These are phyloP conservation scores for Cantharis nigra DNA, from an alignment of 2,888 invertebrate genomes.

Conservation along the genomic window DNA sequence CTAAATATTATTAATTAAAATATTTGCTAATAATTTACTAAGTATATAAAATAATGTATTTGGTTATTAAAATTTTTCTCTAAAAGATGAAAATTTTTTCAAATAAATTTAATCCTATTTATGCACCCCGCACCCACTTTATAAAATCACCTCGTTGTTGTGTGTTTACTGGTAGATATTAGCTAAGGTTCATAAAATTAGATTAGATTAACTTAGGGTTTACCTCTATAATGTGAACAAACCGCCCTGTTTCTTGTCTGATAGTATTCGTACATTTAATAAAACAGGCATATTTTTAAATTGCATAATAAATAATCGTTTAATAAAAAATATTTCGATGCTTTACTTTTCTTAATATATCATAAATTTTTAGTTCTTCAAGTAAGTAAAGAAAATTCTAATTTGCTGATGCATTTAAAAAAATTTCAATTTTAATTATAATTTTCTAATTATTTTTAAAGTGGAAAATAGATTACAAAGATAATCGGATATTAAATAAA, in stretches of 20 bases:
- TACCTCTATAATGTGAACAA: conserved; percentile 25
- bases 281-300: conserved; percentile 34
- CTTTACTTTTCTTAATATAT: neutral
- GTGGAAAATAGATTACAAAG: neutral
- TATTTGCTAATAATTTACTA: neutral
- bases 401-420: neutral
- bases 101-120: neutral
- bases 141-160: conserved; percentile 27
- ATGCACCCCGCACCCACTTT: neutral
- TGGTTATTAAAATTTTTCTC: neutral
- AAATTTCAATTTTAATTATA: neutral
- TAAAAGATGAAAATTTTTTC: neutral
- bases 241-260: conserved; percentile 24
- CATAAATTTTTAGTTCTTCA: neutral
- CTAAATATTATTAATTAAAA: neutral
- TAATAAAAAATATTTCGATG: conserved; percentile 3
- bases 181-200: conserved; percentile 39
- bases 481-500: neutral
- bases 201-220: conserved; percentile 37
- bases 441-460: neutral
- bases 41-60: neutral
- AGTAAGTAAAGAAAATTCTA: neutral
- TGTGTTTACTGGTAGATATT: conserved; percentile 36
- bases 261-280: conserved; percentile 32
- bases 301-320: conserved; percentile 33